Evolutionary conservation across 2,888 invertebrate species (phyloP), one percentile per base, ranked within the genome.

Genomic region (Chymomyza procnemis): DNA sequence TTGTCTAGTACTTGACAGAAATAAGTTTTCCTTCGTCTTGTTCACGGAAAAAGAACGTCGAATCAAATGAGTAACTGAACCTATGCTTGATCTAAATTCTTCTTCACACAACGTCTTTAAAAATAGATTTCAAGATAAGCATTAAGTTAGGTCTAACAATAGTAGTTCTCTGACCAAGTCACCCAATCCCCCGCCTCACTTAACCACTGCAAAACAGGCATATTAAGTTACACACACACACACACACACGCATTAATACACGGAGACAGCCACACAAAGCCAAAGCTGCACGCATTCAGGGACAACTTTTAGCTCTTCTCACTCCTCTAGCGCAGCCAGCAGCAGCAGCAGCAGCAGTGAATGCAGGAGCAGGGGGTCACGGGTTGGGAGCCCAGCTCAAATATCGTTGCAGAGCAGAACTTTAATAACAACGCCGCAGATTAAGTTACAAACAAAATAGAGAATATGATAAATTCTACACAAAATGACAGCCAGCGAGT

Each of bases 381-480:
- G 5, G 64, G 64, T 18, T 47, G 21, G 46, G 58, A 5, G 62
- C 66, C 52, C 56, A 67, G 80, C 83, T 83, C 87, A 80, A 85
- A 83, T 83, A 74, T 70, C 87, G 74, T 74, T 68, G 66, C 87
- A 86, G 12, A 67, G 84, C 80, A 83, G 88, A 87, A 83, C 87
- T 83, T 83, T 83, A 87, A 83, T 87, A 83, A 83, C 86, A 83
- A 71, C 86, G 78, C 62, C 67, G 59, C 69, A 78, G 71, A 83
- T 83, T 85, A 67, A 67, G 76, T 83, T 87, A 83, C 83, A 83
- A 83, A 87, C 88, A 83, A 85, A 85, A 83, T 83, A 85, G 86
- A 85, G 86, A 83, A 83, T 87, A 83, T 83, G 81, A 87, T 85
- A 85, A 87, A 83, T 80, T 85, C 86, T 83, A 85, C 64, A 78